A percentile compares a stretch with the other conserved stretches of the same genome.
Evolutionary conservation across 1,140 invertebrate genomes (phyloP).

Genomic region (Drosophila tropicalis): DNA sequence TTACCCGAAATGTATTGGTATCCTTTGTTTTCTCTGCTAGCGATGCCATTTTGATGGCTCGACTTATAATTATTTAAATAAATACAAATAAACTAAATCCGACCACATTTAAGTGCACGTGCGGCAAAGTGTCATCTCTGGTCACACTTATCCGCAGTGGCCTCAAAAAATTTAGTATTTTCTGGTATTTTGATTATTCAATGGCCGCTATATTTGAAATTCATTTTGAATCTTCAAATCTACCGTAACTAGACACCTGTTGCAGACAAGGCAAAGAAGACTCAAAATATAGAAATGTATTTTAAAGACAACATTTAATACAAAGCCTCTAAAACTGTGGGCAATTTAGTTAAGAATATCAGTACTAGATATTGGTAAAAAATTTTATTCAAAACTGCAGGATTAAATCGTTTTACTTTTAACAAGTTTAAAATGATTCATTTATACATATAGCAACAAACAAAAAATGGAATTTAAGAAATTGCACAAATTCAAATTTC

Average conservation of each 20-base stretch:
- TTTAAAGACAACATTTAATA: too few species aligned
- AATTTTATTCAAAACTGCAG: too few species aligned
- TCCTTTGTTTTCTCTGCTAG: slow-evolving; percentile 89
- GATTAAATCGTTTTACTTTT: too few species aligned
- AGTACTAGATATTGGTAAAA: too few species aligned
- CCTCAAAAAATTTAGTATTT: neutral
- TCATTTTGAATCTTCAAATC: neutral
- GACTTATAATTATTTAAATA: slow-evolving; percentile 22
- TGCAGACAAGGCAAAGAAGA: too few species aligned
- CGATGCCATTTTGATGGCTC: slow-evolving; percentile 87
- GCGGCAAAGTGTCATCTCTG: slow-evolving; percentile 20
- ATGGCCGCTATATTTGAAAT: neutral
- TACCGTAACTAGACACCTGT: too few species aligned
- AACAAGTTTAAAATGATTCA: neutral
- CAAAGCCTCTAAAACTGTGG: too few species aligned
- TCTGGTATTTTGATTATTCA: neutral
- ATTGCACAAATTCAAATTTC: neutral
- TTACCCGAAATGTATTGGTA: slow-evolving; percentile 92
- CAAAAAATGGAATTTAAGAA: neutral
- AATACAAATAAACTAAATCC: slow-evolving; percentile 20
- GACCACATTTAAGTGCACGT: slow-evolving; percentile 46
- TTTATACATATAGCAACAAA: slow-evolving; percentile 1
- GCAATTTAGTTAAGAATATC: too few species aligned
- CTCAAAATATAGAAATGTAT: too few species aligned
- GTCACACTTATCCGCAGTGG: neutral